Evolutionary conservation across 2,113 vertebrate species (phyloP), one percentile per base, ranked within the genome.

Genomic region (Promerops cafer): DNA sequence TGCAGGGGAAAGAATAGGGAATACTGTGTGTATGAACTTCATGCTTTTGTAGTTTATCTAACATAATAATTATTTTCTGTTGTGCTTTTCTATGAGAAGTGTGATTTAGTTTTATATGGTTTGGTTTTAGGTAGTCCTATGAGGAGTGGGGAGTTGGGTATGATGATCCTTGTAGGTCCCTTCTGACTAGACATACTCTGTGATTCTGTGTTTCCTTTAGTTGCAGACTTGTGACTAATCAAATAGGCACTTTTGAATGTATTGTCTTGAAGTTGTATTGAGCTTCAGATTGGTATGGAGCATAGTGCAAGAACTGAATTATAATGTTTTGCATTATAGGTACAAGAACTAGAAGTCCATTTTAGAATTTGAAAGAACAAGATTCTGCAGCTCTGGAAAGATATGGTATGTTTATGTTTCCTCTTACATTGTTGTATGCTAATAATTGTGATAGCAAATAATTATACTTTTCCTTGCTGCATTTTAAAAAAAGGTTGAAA

Each of bases 321-420:
- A 39, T 82, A 59, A 53, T 96, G 28, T 98, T 98, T 98, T 98
- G 68, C 88, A 30, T 98, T 97, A 74, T 94, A 98, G 98, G 97
- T 98, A 82, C 96, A 94, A 95, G 97, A 97, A 94, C 95, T 82
- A 93, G 97, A 96, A 97, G 77, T 89, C 93, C 47, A 24, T 79
- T 96, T 94, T 96, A 97, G 87, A 97, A 92, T 96, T 94, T 92
- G 96, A 96, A 97, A 97, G 93, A 90, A 86, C 85, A 94, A 86
- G 83, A 87, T 95, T 95, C 96, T 96, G 90, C 97, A 98, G 94
- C 96, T 91, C 93, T 97, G 95, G 79, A 94, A 96, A 96, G 97
- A 97, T 97, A 98, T 97, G 98, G 98, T 98, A 98, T 80, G 97
- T 98, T 96, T 96, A 35, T 66, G 30, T 94, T 95, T 96, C 96